phyloP scores from a whole-genome alignment of 2,797 vertebrate genomes.

The Arremon aurantiirostris region DNA sequence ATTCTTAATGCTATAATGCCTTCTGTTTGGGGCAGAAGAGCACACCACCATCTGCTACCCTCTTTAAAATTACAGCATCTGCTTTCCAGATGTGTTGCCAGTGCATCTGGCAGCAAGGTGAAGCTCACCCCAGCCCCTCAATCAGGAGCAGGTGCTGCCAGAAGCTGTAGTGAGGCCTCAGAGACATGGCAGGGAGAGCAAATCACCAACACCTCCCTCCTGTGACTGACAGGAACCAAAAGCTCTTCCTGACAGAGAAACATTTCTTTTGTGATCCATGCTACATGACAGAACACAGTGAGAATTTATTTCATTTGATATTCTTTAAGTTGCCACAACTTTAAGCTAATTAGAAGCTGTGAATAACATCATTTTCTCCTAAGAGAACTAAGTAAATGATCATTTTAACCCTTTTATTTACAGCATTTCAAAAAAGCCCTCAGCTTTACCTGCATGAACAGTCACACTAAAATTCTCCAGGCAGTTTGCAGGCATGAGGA shows the following conservation, averaged over 20 bases:
- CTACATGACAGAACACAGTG: not conserved
- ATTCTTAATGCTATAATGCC: not conserved
- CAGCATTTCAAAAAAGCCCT: not conserved
- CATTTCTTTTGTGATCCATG: accelerated
- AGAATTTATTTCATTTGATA: not conserved
- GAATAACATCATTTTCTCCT: not conserved
- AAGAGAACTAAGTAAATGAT: not conserved
- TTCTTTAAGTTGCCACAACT: not conserved
- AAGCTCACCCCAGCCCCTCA: not conserved
- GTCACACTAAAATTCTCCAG: not conserved
- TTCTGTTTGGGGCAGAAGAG: not conserved
- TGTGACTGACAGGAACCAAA: not conserved
- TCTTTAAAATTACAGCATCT: not conserved
- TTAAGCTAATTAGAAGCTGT: not conserved
- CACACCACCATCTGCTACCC: not conserved
- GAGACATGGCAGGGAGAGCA: not conserved
- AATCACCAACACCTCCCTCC: not conserved
- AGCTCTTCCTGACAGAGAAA: not conserved
- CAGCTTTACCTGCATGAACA: not conserved
- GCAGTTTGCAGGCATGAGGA: not conserved
- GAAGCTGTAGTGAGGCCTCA: not conserved
- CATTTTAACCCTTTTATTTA: not conserved
- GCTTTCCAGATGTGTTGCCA: not conserved
- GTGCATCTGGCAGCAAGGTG: not conserved
- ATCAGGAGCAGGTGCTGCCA: not conserved